Conservation (phyloP, 2,888 invertebrate genomes). For the Scaptomyza polygonia region DNA sequence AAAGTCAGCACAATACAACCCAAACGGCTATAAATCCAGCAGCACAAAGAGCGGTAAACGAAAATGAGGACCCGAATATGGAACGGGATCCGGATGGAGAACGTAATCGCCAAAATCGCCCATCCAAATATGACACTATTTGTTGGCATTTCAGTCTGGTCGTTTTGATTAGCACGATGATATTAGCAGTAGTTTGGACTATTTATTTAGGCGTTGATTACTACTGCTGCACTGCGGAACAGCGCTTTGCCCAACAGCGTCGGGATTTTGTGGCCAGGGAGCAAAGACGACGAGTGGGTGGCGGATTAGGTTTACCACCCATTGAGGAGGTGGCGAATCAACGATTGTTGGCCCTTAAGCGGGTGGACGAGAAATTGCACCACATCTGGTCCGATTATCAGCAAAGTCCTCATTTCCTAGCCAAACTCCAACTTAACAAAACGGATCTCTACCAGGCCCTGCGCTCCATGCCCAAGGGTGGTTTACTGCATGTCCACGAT, state of each 20-base stretch:
- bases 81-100: not conserved
- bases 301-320: conserved; percentile 79
- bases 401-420: conserved; percentile 38
- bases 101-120: not conserved
- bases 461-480: conserved; percentile 89
- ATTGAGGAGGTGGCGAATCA: conserved; percentile 84
- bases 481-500: conserved; percentile 88
- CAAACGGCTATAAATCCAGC: not conserved
- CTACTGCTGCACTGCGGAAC: conserved; percentile 24
- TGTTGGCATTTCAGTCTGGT: conserved; percentile 53
- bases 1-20: conserved; percentile 4
- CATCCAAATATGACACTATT: conserved; percentile 20
- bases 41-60: not conserved
- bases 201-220: conserved; percentile 27
- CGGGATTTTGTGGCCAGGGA: conserved; percentile 21
- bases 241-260: conserved; percentile 27
- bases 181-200: conserved; percentile 35
- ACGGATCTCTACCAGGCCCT: conserved; percentile 88
- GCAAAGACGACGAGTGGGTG: conserved; percentile 42
- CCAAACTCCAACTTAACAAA: conserved; percentile 56
- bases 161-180: conserved; percentile 33
- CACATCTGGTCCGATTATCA: conserved; percentile 41
- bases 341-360: conserved; percentile 86
- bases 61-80: not conserved
- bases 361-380: conserved; percentile 85